Evolutionary conservation across 2,797 vertebrate genomes (phyloP).

Genomic region (Leucoraja ocellata): DNA sequence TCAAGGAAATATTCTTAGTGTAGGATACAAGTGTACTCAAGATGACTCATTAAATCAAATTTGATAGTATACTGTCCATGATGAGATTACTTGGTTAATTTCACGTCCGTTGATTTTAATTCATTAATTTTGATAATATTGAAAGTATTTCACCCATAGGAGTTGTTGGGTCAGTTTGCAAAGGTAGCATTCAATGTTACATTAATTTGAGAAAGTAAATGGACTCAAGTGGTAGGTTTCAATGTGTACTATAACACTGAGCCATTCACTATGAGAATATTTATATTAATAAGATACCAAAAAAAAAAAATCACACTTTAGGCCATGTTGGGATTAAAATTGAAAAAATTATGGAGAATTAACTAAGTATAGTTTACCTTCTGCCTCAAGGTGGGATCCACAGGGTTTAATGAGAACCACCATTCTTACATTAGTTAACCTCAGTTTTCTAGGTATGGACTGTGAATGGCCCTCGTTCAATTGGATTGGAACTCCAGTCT

Average conservation of each 20-base stretch:
- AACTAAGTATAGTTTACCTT: too few species aligned
- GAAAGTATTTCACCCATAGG: not conserved
- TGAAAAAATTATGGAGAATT: not conserved
- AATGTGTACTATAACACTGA: not conserved
- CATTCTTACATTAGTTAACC: too few species aligned
- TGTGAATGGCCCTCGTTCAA: too few species aligned
- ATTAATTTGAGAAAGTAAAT: too few species aligned
- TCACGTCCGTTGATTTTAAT: not conserved
- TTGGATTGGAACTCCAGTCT: too few species aligned
- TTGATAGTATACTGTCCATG: not conserved
- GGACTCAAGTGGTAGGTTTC: not conserved
- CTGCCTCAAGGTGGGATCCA: too few species aligned
- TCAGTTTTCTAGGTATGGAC: too few species aligned
- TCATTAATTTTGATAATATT: not conserved
- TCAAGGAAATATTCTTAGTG: not conserved
- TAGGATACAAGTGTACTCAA: not conserved
- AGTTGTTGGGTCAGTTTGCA: too few species aligned
- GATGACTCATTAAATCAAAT: not conserved
- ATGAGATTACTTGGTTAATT: not conserved
- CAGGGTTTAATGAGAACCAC: too few species aligned
- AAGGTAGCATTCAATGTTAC: too few species aligned
- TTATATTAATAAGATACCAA: not conserved
- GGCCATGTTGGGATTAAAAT: not conserved
- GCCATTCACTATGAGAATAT: not conserved
- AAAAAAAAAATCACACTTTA: not conserved